Evolutionary conservation across 2,888 invertebrate genomes (phyloP), one percentile per base, ranked within the genome.

Genomic region (Drosophila algonquin): DNA sequence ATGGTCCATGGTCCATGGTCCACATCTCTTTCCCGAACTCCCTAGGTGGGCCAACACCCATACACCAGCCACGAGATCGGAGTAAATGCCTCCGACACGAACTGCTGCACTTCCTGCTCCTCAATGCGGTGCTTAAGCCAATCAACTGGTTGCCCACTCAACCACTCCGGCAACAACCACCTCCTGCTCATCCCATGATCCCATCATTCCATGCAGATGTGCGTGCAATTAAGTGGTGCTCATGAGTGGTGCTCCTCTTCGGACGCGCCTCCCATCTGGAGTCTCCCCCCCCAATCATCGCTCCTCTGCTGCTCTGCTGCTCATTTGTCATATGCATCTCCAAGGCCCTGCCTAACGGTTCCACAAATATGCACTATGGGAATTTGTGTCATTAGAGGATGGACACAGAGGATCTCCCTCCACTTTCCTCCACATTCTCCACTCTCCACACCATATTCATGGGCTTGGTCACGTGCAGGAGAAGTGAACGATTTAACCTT

Each of bases 401-500:
- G 47, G 57, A 58, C 21, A 21, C 21, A 21, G 56, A 61, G 14
- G 46, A 60, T 68, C 24, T 53, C 16, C 27, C 32, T 24, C 62
- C 10, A 47, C 32, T 32, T 32, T 14, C 16, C 5, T 14, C 2
- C 35, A 14, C n/a, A 47, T 18, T 32, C 44, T 21, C 14, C 14
- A 21, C 30, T 14, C 2, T 40, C 14, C 40, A 40, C 40, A n/a
- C 40, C 7, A 68, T 51, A 24, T 16, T 47, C 54, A 48, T 14
- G 45, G 48, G 40, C 30, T 44, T 73, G 73, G 63, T 75, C 76
- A 74, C 77, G 79, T 75, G 71, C 68, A 73, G 51, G 48, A 57
- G 63, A 18, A 69, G 71, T 52, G 57, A 79, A 72, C 84, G 81
- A 77, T 63, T 74, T 77, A 79, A 84, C 87, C 79, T 84, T 79